These are phyloP conservation scores for Calameuta idolon DNA, from an alignment of 2,888 invertebrate species.

Conservation along the genomic window DNA sequence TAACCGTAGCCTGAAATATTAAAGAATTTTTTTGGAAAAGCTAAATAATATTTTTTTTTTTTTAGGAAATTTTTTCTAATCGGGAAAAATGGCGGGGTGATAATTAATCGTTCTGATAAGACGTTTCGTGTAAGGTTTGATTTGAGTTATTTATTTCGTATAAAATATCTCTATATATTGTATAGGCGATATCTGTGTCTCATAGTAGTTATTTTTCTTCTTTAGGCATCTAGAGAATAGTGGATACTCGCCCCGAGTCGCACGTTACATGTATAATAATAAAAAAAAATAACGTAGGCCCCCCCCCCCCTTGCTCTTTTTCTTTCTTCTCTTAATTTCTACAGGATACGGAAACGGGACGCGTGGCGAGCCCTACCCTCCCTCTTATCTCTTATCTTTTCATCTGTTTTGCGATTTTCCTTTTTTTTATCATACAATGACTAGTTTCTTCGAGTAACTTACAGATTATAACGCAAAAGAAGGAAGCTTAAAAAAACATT, in stretches of 20 bases:
- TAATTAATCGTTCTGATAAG: not conserved
- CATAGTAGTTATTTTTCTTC: slow-evolving; percentile 53
- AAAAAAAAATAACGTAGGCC: slow-evolving; percentile 25
- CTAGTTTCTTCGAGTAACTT: slow-evolving; percentile 45
- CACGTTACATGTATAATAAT: slow-evolving; percentile 28
- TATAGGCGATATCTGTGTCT: slow-evolving; percentile 40
- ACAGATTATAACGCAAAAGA: slow-evolving; percentile 25
- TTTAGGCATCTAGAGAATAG: slow-evolving; percentile 56
- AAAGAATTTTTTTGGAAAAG: no score
- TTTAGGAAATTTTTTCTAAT: no score
- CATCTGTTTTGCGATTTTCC: slow-evolving; percentile 15
- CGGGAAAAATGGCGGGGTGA: no score
- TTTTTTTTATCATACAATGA: slow-evolving; percentile 47
- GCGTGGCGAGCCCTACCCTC: slow-evolving; percentile 35
- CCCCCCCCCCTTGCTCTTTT: slow-evolving; percentile 19
- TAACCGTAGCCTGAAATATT: no score
- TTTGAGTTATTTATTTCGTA: slow-evolving; percentile 36
- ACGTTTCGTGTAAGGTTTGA: slow-evolving; percentile 23
- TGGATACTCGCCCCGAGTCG: slow-evolving; percentile 51
- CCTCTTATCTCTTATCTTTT: slow-evolving; percentile 26
- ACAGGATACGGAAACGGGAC: slow-evolving; percentile 26
- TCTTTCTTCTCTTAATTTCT: slow-evolving; percentile 10
- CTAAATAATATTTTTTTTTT: no score
- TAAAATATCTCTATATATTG: slow-evolving; percentile 34
- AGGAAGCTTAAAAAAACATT: slow-evolving; percentile 8